Base-by-base conservation (phyloP, 2,888 invertebrate species). In the Tiliacea aurago region DNA sequence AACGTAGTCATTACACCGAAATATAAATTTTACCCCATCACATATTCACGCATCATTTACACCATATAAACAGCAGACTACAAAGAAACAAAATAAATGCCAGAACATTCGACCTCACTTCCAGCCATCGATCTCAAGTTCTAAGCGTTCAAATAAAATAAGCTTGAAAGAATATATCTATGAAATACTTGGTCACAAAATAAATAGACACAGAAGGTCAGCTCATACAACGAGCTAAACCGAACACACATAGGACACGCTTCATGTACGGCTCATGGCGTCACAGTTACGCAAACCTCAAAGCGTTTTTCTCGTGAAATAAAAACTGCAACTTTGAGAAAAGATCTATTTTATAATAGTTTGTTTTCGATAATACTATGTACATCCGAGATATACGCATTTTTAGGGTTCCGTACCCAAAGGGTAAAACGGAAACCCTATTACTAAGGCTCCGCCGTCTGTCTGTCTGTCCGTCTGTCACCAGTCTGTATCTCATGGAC, bases 101-200 rank as follows among this genome's bases (percentile, higher is more conserved):
- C 37, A 47, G 74, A 62, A 74, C 53, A 61, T 61, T 64, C 55
- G 18, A 37, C 49, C 67, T n/a, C 53, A 67, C 69, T 76, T 76
- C 69, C 66, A 61, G 20, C 28, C 58, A 70, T 80, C 59, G 49
- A 80, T 79, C 61, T 77, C 49, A 28, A 63, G 45, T 69, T 64
- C 69, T 66, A 62, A 74, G 47, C 66, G 70, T 58, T 81, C 55
- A 59, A 70, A 73, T 80, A 70, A 80, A 83, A 78, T 80, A 80
- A 71, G 78, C 78, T 84, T 61, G 56, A 49, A 70, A 81, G 76
- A 76, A 78, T 84, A 68, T 81, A 74, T 74, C 70, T 73, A 68
- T 65, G 67, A 55, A 76, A 37, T 23, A 20, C 37, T 55, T 15
- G 13, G 15, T 2, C 61, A 70, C 45, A 23, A 9, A 47, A 45